Evolutionary conservation across 2,888 invertebrate genomes (phyloP).

Genomic region (Euproctis similis): DNA sequence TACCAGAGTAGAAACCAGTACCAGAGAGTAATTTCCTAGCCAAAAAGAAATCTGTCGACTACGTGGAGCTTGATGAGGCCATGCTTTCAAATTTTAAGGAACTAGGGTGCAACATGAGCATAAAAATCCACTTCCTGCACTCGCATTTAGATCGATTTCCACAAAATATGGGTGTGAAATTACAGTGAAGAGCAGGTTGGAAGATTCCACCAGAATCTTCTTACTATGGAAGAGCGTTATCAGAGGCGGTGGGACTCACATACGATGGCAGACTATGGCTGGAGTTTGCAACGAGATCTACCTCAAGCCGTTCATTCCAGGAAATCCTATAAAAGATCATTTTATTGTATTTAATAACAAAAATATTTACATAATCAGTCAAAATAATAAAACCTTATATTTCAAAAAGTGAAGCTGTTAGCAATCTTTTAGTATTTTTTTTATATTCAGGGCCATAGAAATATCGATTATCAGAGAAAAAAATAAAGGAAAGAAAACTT

Average conservation of each 20-base stretch:
- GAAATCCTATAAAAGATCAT: conserved; percentile 7
- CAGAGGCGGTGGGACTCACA: conserved; percentile 27
- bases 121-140: not conserved
- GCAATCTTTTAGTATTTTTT: too few species aligned
- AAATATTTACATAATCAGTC: not conserved
- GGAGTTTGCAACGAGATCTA: conserved; percentile 15
- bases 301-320: conserved; percentile 5
- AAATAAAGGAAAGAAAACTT: too few species aligned
- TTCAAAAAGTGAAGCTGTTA: not conserved
- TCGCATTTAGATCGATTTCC: not conserved
- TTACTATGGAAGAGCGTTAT: conserved; percentile 14
- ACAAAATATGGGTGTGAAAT: too few species aligned
- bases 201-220: conserved; percentile 2
- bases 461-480: too few species aligned
- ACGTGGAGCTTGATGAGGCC: too few species aligned
- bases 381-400: not conserved
- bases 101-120: not conserved
- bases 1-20: not conserved
- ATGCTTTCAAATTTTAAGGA: not conserved
- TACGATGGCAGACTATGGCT: conserved; percentile 32
- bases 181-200: conserved; percentile 31
- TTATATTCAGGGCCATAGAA: too few species aligned
- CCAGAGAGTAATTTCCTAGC: too few species aligned
- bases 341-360: not conserved
- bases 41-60: too few species aligned